Percentiles rank a stretch among this genome's conserved stretches.
These are phyloP conservation scores for Proterorhinus semilunaris DNA, from an alignment of 2,113 vertebrate species.

Conservation along the genomic window DNA sequence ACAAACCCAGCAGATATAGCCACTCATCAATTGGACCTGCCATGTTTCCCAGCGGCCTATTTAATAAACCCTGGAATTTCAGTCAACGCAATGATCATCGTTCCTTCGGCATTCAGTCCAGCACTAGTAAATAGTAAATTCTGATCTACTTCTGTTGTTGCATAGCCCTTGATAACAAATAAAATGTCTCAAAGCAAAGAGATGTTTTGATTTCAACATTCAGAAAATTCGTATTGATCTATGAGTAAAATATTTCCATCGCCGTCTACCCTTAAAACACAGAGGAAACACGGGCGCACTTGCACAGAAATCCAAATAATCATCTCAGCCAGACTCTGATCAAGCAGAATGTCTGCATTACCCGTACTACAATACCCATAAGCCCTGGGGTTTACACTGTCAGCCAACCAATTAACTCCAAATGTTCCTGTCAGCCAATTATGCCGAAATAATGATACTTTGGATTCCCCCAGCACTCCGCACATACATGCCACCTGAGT, in stretches of 20 bases:
- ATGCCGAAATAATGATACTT: slow-evolving; percentile 60
- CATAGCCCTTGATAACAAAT: no score
- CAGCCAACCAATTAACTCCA: slow-evolving; percentile 67
- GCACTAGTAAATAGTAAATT: no score
- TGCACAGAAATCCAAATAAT: slow-evolving; percentile 44
- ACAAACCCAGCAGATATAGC: no score
- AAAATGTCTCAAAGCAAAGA: no score
- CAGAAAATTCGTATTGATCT: no score
- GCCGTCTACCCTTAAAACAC: slow-evolving; percentile 3
- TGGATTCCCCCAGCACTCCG: slow-evolving; percentile 31
- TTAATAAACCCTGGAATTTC: no score
- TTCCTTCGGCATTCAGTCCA: no score
- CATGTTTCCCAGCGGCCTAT: no score
- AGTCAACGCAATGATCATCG: no score
- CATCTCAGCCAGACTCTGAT: slow-evolving; percentile 43
- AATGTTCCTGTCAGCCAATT: slow-evolving; percentile 63
- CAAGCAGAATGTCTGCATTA: slow-evolving; percentile 52
- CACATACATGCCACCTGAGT: slow-evolving; percentile 31
- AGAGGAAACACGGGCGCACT: slow-evolving; percentile 17
- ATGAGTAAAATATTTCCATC: no score
- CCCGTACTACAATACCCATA: slow-evolving; percentile 67
- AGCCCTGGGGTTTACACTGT: slow-evolving; percentile 60
- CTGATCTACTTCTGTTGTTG: no score
- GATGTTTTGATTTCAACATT: not conserved
- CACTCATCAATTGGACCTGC: no score